Conservation (phyloP, 2,113 vertebrate species). For the Oreocharis arfaki region DNA sequence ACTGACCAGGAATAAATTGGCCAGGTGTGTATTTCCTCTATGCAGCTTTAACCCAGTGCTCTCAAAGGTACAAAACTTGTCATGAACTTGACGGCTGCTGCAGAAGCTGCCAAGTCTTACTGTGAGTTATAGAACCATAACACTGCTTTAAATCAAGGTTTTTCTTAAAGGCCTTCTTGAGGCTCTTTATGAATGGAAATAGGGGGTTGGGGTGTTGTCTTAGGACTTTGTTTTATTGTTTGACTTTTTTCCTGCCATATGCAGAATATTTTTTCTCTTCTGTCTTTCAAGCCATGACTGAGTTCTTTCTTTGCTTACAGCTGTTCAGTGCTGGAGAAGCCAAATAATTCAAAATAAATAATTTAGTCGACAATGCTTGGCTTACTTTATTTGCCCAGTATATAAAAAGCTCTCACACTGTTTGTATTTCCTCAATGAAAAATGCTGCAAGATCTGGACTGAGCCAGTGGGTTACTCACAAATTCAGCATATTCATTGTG, state of each 20-base stretch:
- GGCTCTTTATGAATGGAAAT: neutral
- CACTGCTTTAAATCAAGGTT: neutral
- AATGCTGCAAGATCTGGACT: neutral
- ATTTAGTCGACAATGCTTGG: neutral
- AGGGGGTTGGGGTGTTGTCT: accelerated
- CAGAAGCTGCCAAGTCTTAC: neutral
- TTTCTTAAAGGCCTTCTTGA: neutral
- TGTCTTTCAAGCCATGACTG: neutral
- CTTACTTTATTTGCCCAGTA: conserved; percentile 16
- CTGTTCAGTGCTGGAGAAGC: neutral
- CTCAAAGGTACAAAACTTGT: neutral
- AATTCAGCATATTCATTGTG: neutral
- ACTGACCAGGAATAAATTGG: neutral
- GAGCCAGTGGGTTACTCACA: neutral
- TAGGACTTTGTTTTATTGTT: neutral
- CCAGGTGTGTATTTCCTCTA: neutral
- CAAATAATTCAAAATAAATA: conserved; percentile 15
- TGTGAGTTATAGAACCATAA: neutral
- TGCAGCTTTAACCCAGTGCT: neutral
- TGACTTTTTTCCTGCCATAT: neutral
- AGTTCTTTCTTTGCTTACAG: neutral
- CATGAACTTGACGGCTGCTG: neutral
- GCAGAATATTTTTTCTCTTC: neutral
- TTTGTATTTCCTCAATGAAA: conserved; percentile 18
- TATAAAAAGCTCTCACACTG: neutral